Conservation (phyloP, 2,888 invertebrate species). For the Teleiodes luculella region DNA sequence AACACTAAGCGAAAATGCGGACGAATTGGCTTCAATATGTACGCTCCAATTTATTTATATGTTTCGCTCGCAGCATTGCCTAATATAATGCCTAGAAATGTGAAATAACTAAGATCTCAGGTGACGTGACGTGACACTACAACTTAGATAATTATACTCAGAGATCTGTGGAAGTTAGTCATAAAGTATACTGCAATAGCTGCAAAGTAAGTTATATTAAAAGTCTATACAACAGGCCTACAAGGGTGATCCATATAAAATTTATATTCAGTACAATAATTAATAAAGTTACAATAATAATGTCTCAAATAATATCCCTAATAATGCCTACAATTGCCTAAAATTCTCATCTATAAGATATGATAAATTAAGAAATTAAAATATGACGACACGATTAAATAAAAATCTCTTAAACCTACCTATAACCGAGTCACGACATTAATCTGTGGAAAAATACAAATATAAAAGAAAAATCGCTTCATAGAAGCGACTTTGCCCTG, state of each 20-base stretch:
- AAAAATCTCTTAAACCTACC: constrained; percentile 15
- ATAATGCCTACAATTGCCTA: constrained; percentile 56
- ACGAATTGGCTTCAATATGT: not conserved
- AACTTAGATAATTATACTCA: constrained; percentile 42
- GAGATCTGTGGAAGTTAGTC: constrained; percentile 62
- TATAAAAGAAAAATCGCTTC: constrained; percentile 49
- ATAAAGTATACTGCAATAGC: constrained; percentile 32
- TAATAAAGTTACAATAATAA: constrained; percentile 40
- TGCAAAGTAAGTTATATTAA: constrained; percentile 40
- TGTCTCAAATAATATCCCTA: constrained; percentile 50
- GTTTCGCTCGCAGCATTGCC: not conserved
- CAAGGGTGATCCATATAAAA: constrained; percentile 42
- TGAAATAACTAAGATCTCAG: constrained; percentile 17
- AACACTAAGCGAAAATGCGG: not conserved
- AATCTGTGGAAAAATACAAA: constrained; percentile 30
- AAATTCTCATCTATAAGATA: constrained; percentile 44
- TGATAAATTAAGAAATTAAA: constrained; percentile 36
- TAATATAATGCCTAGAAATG: not conserved
- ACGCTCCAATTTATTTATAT: not conserved
- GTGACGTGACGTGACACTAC: constrained; percentile 31
- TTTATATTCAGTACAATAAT: constrained; percentile 40
- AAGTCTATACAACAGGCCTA: constrained; percentile 52
- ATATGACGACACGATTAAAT: constrained; percentile 35
- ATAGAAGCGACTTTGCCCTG: constrained; percentile 65
- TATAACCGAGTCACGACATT: constrained; percentile 17